Evolutionary conservation across 2,113 vertebrate species (phyloP).

Genomic region (Probosciger aterrimus): DNA sequence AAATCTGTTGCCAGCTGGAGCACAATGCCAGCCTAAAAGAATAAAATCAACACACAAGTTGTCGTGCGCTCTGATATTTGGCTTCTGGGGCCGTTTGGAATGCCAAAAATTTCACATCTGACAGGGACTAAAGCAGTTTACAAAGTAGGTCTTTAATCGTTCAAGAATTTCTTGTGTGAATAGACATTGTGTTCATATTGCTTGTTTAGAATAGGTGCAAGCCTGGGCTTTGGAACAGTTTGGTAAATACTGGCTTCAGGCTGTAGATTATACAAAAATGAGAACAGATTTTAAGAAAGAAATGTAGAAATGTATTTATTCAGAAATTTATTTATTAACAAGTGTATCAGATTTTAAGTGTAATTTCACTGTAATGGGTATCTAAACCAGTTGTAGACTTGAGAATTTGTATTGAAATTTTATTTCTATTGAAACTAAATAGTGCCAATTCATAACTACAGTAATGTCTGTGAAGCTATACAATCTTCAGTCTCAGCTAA

Average conservation of each 20-base stretch:
- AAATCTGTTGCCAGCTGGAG: neutral
- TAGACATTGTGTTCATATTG: neutral
- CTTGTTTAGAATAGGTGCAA: neutral
- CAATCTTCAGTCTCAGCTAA: neutral
- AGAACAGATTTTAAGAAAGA: neutral
- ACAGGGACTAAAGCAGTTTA: neutral
- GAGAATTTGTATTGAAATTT: neutral
- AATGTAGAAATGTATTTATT: neutral
- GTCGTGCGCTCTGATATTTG: neutral
- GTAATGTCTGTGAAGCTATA: neutral
- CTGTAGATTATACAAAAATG: neutral
- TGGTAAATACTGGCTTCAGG: neutral
- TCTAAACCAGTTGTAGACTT: neutral
- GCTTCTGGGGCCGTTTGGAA: neutral
- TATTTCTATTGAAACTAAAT: neutral
- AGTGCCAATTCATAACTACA: neutral
- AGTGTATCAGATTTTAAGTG: neutral
- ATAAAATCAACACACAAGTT: neutral
- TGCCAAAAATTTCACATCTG: neutral
- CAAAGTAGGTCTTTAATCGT: neutral
- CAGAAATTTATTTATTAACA: neutral
- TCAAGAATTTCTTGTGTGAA: neutral
- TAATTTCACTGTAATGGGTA: neutral
- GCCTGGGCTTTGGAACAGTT: neutral
- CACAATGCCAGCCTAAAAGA: neutral